Percentiles rank a stretch among this genome's conserved stretches.
phyloP scores from a whole-genome alignment of 2,888 invertebrate species.

The Elysia crispata region DNA sequence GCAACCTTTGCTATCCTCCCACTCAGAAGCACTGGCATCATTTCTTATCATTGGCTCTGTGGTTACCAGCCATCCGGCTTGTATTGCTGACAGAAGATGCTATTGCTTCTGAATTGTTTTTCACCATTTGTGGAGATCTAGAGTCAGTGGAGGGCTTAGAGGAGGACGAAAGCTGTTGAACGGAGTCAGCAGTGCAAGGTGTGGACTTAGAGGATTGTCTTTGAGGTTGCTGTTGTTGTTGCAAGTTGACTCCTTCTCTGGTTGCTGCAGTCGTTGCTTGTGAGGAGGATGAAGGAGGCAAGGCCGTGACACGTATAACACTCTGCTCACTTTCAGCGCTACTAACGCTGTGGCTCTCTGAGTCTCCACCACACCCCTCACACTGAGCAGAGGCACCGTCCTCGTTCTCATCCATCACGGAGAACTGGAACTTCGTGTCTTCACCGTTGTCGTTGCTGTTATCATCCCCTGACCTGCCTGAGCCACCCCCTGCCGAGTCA shows the following conservation, averaged over 20 bases:
- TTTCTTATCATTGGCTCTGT: constrained; percentile 23
- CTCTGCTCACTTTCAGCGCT: constrained; percentile 50
- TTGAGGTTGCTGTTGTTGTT: constrained; percentile 9
- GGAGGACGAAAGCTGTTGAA: constrained; percentile 32
- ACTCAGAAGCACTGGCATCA: constrained; percentile 39
- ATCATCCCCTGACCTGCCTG: constrained; percentile 39
- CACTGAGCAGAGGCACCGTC: too few relatives aligned
- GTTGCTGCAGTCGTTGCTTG: background rate
- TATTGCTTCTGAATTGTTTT: background rate
- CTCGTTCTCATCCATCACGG: constrained; percentile 58
- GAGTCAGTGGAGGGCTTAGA: background rate
- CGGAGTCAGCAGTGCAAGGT: constrained; percentile 20
- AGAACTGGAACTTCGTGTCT: constrained; percentile 67
- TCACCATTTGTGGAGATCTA: too few relatives aligned
- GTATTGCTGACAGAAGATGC: constrained; percentile 1
- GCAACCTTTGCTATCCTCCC: background rate
- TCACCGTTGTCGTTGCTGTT: constrained; percentile 20
- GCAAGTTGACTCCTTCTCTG: background rate
- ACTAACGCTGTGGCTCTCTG: constrained; percentile 52
- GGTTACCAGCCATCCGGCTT: constrained; percentile 17
- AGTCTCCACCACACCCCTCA: constrained; percentile 47
- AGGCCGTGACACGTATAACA: constrained; percentile 20
- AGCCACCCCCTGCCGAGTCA: constrained; percentile 40
- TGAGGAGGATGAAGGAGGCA: background rate
- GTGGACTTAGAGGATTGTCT: too few relatives aligned